phyloP scores from a whole-genome alignment of 2,113 vertebrate genomes.

The Agelaius phoeniceus region DNA sequence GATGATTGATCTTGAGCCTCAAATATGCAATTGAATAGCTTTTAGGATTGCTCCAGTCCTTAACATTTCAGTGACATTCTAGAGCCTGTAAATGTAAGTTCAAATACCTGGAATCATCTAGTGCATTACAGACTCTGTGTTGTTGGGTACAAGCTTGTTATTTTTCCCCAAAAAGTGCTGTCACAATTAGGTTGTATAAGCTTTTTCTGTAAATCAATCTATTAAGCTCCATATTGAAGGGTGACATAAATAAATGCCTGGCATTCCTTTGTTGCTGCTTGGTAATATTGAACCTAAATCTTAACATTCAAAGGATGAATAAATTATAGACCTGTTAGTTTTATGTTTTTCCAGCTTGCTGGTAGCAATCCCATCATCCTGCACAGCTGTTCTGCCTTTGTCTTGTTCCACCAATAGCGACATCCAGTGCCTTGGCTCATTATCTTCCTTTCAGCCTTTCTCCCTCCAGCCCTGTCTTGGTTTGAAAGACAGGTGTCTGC shows the following conservation, averaged over 20 bases:
- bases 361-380: not conserved
- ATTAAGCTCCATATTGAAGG: not conserved
- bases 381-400: constrained; percentile 15
- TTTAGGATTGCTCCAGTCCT: not conserved
- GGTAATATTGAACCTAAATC: not conserved
- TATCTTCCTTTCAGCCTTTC: constrained; percentile 8
- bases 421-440: not conserved
- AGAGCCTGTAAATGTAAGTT: not conserved
- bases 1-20: not conserved
- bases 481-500: not conserved
- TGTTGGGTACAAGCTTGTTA: not conserved
- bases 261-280: not conserved
- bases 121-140: not conserved
- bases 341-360: not conserved
- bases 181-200: not conserved
- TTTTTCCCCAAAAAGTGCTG: not conserved
- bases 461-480: not conserved
- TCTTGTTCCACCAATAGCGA: not conserved
- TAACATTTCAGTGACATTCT: not conserved
- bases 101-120: not conserved
- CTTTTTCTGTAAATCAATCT: not conserved
- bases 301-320: not conserved
- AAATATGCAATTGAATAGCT: not conserved
- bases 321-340: not conserved
- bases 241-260: not conserved